Conservation (phyloP, 2,113 vertebrate species). For the Phycodurus eques region DNA sequence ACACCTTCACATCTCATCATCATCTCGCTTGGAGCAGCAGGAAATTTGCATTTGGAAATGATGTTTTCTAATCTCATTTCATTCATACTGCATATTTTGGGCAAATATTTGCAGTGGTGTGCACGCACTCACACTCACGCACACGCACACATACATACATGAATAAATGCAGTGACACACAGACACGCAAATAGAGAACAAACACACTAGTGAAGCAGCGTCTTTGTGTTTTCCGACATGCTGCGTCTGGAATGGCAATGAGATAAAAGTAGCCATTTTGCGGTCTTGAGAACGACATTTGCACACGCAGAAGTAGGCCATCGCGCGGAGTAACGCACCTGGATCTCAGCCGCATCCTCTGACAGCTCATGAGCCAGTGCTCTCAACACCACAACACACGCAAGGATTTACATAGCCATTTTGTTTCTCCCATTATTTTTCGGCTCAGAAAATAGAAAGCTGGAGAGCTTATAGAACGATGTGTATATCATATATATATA, state of each 20-base stretch:
- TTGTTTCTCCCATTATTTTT: conserved; percentile 1
- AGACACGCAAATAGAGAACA: background rate
- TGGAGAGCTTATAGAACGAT: background rate
- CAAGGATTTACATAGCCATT: background rate
- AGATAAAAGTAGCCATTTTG: background rate
- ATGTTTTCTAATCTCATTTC: conserved; percentile 8
- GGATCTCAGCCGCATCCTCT: conserved; percentile 21
- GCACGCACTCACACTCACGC: fast-evolving
- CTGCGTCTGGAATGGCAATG: background rate
- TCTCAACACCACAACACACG: conserved; percentile 5
- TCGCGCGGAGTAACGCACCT: conserved; percentile 22
- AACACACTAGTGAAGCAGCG: background rate
- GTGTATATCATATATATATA: no score
- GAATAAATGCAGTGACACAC: conserved; percentile 2
- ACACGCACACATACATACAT: conserved; percentile 1
- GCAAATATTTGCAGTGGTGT: conserved; percentile 14
- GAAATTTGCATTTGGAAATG: conserved; percentile 12
- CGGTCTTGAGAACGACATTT: conserved; percentile 13
- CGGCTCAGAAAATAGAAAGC: background rate
- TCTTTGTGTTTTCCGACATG: background rate
- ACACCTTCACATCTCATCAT: background rate
- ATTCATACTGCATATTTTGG: conserved; percentile 8
- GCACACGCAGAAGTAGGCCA: conserved; percentile 26
- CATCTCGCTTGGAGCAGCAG: conserved; percentile 10
- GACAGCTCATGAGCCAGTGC: conserved; percentile 30